Base-by-base conservation (phyloP, 2,888 invertebrate species). In the Schizaphis graminum region DNA sequence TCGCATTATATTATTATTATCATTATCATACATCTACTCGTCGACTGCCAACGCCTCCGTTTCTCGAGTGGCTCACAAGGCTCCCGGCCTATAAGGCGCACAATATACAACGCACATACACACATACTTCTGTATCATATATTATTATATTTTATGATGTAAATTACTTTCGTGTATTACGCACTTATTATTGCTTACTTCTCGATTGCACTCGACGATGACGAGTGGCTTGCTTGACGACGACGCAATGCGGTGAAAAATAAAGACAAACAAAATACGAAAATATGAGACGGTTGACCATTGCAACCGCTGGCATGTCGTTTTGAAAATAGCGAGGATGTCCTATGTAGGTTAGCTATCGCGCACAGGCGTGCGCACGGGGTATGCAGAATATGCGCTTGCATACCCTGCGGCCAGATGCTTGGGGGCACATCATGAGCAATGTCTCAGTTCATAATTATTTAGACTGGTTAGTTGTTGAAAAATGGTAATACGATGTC, bases 141-240 rank as follows among this genome's bases (percentile, higher is more conserved):
- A 61, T 61, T 28, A n/a, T n/a, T n/a, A 16, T 67, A n/a, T n/a
- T 16, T 16, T n/a, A n/a, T n/a, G 5, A n/a, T 77, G n/a, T 77
- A 77, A 35, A 77, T 35, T 35, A 35, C 77, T 35, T 77, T 35
- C 35, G 77, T 35, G 2, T 35, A 35, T 41, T 77, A 77, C 35
- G 77, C 77, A 77, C 77, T 77, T 35, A 67, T 35, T 77, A 77
- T 77, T 77, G 77, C 77, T 35, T 77, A 77, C 35, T 77, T 77
- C 35, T 77, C 35, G 35, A 21, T 35, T 77, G 35, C 77, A 77
- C 77, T 77, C 35, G 77, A 77, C 77, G 77, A 77, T 35, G 67
- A 77, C 53, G 67, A 5, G 28, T 11, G 77, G 8, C 77, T 77
- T 77, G 3, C 77, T 77, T 77, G 77, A 77, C 77, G 35, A 35